A percentile compares a stretch with the other conserved stretches of the same genome.
Evolutionary conservation across 1,140 invertebrate species (phyloP).

Genomic region (Gonatopus flavifemur): DNA sequence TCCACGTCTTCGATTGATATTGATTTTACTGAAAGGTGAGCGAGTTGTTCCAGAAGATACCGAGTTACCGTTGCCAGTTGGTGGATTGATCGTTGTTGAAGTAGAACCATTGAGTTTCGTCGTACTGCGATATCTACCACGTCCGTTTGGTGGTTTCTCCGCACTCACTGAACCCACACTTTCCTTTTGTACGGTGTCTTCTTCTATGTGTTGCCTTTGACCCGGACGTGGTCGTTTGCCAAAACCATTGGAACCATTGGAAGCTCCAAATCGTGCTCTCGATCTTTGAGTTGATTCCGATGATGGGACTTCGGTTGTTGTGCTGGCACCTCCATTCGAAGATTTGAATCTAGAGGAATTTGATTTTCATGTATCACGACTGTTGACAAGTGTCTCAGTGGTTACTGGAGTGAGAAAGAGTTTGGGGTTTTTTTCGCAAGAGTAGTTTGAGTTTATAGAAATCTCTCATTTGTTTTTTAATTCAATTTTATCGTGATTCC

Average conservation of each 20-base stretch:
- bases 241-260: constrained; percentile 13
- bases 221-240: constrained; percentile 46
- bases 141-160: constrained; percentile 31
- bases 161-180: constrained; percentile 25
- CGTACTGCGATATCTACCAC: constrained; percentile 42
- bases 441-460: no score
- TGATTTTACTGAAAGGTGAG: constrained; percentile 47
- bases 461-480: background rate
- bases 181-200: constrained; percentile 49
- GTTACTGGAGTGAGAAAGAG: background rate
- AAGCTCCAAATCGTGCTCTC: constrained; percentile 40
- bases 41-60: constrained; percentile 32
- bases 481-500: no score
- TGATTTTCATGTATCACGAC: constrained; percentile 1
- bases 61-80: constrained; percentile 27
- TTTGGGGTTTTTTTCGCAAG: background rate
- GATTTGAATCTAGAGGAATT: constrained; percentile 37
- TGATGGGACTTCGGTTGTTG: constrained; percentile 34
- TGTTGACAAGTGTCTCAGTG: no score
- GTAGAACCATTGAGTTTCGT: constrained; percentile 23
- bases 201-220: constrained; percentile 32
- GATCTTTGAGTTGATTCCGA: constrained; percentile 36
- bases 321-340: constrained; percentile 26
- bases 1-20: constrained; percentile 46
- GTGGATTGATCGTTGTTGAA: constrained; percentile 46